Evolutionary conservation across 2,888 invertebrate genomes (phyloP), one percentile per base, ranked within the genome.

Genomic region (Tuberolachnus salignus): DNA sequence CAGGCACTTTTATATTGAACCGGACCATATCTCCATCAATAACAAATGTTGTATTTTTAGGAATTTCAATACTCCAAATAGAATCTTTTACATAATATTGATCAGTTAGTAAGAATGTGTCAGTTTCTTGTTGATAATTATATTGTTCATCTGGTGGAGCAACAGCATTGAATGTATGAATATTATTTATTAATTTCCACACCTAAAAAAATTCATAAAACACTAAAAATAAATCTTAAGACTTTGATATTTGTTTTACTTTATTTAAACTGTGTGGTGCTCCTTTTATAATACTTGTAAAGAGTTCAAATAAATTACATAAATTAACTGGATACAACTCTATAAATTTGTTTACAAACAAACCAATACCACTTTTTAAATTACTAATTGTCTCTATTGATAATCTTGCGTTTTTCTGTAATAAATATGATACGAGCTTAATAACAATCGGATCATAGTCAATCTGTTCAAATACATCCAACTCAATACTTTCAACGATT

Each of bases 301-400:
- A 75, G 0, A 75, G 46, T 49, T 75, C 67, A 57, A 75, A 75
- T 49, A 75, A 67, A 14, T 49, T 67, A 11, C 49, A 67, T 49
- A 75, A 75, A 59, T 75, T n/a, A 49, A 75, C 75, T 49, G 75
- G 75, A 75, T 67, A 75, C 21, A 49, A 67, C 3, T 67, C 75
- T 19, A 67, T 67, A 49, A 75, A 75, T 67, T 75, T 75, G n/a
- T 75, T 75, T 19, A 75, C 10, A 67, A 75, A 75, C 8, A 75
- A 57, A 59, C 75, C 75, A 49, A 75, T 21, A 19, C 67, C 75
- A 67, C 16, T 57, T 57, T 75, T 46, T 10, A 67, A 57, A 19
- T 75, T 57, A 4, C 57, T 59, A 21, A 75, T 75, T 21, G 75
- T 57, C 34, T 59, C 57, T 9, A 66, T 57, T 46, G 75, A 75